These are phyloP conservation scores for Lamellibrachia columna DNA, from an alignment of 2,888 invertebrate species.

Conservation along the genomic window DNA sequence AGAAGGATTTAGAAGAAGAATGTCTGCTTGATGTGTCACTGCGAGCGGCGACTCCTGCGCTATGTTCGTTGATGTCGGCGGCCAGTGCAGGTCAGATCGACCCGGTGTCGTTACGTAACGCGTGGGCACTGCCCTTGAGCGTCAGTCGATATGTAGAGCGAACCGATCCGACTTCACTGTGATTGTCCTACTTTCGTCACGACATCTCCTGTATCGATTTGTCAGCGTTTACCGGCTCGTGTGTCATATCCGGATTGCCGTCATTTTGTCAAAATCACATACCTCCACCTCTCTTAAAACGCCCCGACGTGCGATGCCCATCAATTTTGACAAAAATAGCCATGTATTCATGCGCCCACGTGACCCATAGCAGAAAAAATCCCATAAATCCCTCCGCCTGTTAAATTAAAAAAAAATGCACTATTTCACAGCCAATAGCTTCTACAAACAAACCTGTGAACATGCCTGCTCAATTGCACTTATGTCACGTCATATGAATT, in stretches of 20 bases:
- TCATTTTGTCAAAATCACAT: background rate
- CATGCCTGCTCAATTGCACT: too few species aligned
- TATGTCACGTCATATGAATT: too few species aligned
- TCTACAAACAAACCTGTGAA: too few species aligned
- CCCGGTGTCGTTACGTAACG: background rate
- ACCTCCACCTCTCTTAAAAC: background rate
- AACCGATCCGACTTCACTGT: background rate
- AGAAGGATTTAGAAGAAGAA: background rate
- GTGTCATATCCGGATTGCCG: background rate
- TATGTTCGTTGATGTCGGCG: background rate
- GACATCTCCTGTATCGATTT: background rate
- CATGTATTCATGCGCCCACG: too few species aligned
- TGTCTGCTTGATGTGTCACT: background rate
- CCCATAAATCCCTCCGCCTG: too few species aligned
- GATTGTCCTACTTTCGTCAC: slow-evolving; percentile 1
- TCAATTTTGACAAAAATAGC: too few species aligned
- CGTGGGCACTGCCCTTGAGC: background rate
- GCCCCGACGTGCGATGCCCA: too few species aligned
- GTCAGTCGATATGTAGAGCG: background rate
- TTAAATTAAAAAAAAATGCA: too few species aligned
- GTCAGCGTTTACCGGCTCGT: background rate
- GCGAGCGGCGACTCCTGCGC: background rate
- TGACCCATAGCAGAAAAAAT: too few species aligned
- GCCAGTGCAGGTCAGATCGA: background rate
- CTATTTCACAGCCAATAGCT: too few species aligned